Conservation (phyloP, 2,113 vertebrate genomes). For the Patagioenas fasciata region DNA sequence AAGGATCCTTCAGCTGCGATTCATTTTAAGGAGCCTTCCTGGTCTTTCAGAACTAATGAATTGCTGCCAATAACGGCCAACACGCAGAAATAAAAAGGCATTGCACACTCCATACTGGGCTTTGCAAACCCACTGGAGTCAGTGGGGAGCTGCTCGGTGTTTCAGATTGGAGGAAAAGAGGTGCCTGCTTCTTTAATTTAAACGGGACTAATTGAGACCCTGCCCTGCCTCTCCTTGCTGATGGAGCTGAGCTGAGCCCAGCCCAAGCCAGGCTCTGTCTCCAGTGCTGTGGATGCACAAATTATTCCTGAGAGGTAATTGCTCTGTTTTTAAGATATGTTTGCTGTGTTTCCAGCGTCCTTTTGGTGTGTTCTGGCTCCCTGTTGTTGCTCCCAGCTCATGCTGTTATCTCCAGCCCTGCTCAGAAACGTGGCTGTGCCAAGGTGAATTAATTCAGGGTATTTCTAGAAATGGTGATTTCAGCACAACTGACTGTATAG, state of each 20-base stretch:
- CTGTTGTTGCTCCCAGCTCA: accelerated
- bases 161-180: not conserved
- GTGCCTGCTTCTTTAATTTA: not conserved
- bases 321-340: not conserved
- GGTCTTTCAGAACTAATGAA: not conserved
- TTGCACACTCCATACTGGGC: not conserved
- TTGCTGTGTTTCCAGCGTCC: not conserved
- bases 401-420: not conserved
- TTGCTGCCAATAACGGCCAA: not conserved
- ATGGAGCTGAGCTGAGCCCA: not conserved
- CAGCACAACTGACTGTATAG: not conserved
- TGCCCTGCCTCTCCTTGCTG: not conserved
- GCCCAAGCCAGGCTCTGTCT: not conserved
- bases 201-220: not conserved
- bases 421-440: not conserved
- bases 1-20: not conserved
- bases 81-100: not conserved
- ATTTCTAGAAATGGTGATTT: not conserved
- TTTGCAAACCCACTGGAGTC: not conserved
- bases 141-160: not conserved
- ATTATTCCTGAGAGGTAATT: not conserved
- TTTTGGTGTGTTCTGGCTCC: not conserved
- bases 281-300: too few relatives aligned
- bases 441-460: not conserved
- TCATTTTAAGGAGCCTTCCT: not conserved